These are phyloP conservation scores for Vulpes ferrilata DNA, from an alignment of 2,113 vertebrate species.

Conservation along the genomic window DNA sequence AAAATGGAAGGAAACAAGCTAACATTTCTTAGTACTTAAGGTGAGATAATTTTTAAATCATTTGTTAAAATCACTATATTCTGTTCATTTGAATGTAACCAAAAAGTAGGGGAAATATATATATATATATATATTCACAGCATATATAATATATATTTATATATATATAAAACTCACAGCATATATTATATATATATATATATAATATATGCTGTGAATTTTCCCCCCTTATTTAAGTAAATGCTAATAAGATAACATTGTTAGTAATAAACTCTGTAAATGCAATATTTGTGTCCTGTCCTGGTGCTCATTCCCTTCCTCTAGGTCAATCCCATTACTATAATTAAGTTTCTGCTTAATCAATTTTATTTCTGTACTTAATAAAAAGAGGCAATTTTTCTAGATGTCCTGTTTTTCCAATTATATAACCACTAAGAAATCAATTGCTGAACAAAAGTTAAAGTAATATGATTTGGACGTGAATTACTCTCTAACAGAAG, in stretches of 20 bases:
- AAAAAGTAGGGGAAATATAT: not conserved
- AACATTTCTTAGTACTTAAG: constrained; percentile 38
- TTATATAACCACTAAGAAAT: constrained; percentile 77
- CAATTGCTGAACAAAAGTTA: constrained; percentile 79
- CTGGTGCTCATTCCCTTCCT: constrained; percentile 38
- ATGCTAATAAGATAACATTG: constrained; percentile 30
- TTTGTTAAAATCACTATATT: constrained; percentile 19
- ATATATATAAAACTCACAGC: no score
- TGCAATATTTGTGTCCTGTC: constrained; percentile 32
- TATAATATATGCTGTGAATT: not conserved
- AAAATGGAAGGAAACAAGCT: not conserved
- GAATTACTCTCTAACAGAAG: constrained; percentile 73
- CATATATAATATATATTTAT: no score
- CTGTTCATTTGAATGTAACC: constrained; percentile 31
- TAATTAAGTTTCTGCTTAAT: constrained; percentile 81
- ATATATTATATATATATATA: no score
- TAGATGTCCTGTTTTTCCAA: constrained; percentile 77
- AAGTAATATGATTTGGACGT: constrained; percentile 79
- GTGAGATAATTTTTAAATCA: constrained; percentile 36
- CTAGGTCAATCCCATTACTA: constrained; percentile 73
- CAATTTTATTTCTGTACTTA: constrained; percentile 80
- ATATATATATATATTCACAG: no score
- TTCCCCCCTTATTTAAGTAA: not conserved
- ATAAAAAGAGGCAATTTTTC: constrained; percentile 79
- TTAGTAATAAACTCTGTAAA: constrained; percentile 38